Conservation (phyloP, 92 coral and sea anemone species). For the Epizoanthus rinbou region DNA sequence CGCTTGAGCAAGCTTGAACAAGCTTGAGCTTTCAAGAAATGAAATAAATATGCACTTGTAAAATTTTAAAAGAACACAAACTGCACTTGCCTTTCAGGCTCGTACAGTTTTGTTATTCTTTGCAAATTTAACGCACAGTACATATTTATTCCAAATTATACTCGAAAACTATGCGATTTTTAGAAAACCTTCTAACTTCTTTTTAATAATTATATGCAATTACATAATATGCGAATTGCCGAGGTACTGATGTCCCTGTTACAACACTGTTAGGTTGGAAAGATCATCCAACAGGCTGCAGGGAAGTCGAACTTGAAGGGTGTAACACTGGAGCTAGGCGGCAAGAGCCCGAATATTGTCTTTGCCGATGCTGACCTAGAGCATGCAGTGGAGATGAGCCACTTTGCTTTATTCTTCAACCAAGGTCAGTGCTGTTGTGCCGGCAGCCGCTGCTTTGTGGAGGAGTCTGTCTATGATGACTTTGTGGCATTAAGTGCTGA, state of each 20-base stretch:
- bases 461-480: constrained; percentile 91
- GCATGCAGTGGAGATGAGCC: constrained; percentile 83
- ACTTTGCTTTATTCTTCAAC: constrained; percentile 92
- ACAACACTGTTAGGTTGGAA: constrained; percentile 61
- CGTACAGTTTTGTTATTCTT: not conserved
- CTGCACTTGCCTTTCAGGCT: not conserved
- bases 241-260: not conserved
- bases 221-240: not conserved
- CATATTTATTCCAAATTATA: too few species aligned
- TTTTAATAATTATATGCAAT: too few species aligned
- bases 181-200: too few species aligned
- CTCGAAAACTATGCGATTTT: too few species aligned
- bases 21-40: too few species aligned
- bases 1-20: too few species aligned
- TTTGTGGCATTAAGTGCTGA: constrained; percentile 83
- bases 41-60: too few species aligned
- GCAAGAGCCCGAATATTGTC: constrained; percentile 96
- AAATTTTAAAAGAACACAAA: too few species aligned
- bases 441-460: constrained; percentile 92
- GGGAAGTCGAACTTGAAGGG: constrained; percentile 86
- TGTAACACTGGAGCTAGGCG: constrained; percentile 94
- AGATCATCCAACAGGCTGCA: constrained; percentile 84
- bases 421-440: constrained; percentile 98
- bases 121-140: too few species aligned
- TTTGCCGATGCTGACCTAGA: constrained; percentile 90